Evolutionary conservation across 2,797 vertebrate species (phyloP).

Genomic region (Gorsachius magnificus): DNA sequence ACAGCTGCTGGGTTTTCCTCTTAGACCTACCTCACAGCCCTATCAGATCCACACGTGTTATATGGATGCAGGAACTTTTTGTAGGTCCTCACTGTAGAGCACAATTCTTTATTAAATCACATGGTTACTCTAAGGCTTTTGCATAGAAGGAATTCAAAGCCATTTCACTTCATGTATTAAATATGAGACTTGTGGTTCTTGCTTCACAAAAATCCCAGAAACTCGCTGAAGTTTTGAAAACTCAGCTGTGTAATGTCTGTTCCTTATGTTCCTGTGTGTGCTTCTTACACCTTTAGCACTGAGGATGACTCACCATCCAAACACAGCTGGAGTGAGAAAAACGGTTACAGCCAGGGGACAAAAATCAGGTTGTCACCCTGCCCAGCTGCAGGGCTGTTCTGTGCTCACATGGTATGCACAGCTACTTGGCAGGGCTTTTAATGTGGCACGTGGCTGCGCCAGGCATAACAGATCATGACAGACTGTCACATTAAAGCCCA

Average conservation of each 20-base stretch:
- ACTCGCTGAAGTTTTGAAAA: background rate
- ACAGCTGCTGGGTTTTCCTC: background rate
- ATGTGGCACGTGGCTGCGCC: background rate
- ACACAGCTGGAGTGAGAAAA: slow-evolving; percentile 19
- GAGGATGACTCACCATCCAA: background rate
- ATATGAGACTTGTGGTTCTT: background rate
- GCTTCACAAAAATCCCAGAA: background rate
- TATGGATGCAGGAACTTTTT: background rate
- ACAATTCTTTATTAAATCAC: background rate
- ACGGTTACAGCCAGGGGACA: background rate
- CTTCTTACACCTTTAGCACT: background rate
- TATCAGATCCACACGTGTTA: accelerated
- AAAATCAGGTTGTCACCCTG: background rate
- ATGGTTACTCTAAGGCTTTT: background rate
- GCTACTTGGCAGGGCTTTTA: background rate
- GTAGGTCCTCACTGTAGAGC: background rate
- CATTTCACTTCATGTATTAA: slow-evolving; percentile 17
- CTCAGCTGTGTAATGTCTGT: slow-evolving; percentile 10
- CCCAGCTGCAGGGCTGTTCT: slow-evolving; percentile 1
- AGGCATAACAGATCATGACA: background rate
- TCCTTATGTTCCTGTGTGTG: slow-evolving; percentile 11
- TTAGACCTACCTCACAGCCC: background rate
- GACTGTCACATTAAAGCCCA: accelerated
- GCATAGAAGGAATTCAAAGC: background rate
- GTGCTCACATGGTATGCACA: background rate